phyloP scores from a whole-genome alignment of 2,113 vertebrate species.

The Rhadina sibilatrix region DNA sequence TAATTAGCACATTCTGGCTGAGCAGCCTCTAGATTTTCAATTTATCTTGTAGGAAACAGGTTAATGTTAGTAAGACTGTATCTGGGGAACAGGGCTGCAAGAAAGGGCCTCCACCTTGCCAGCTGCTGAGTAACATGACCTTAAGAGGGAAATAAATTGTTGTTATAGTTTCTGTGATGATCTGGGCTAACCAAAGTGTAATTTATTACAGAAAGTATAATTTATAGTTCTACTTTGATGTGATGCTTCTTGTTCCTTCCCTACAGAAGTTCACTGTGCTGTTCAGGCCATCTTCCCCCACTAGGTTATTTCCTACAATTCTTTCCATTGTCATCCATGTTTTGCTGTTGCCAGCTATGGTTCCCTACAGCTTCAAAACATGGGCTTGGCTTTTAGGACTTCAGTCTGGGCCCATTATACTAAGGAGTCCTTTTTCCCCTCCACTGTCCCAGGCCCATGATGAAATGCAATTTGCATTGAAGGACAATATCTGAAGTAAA shows the following conservation, averaged over 20 bases:
- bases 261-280: background rate
- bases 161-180: background rate
- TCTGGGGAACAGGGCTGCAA: background rate
- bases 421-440: background rate
- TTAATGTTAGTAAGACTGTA: background rate
- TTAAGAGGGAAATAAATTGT: background rate
- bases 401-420: background rate
- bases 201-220: background rate
- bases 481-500: background rate
- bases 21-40: background rate
- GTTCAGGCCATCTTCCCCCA: background rate
- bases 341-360: background rate
- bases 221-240: background rate
- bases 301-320: background rate
- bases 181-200: background rate
- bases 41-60: background rate
- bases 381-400: background rate
- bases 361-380: background rate
- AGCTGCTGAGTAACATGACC: background rate
- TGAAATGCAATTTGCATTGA: background rate
- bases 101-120: background rate
- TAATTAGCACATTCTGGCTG: conserved; percentile 30
- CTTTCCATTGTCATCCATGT: background rate
- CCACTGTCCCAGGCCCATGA: background rate
- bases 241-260: background rate